phyloP scores from a whole-genome alignment of 2,888 invertebrate genomes.

The Sinotaia quadrata region DNA sequence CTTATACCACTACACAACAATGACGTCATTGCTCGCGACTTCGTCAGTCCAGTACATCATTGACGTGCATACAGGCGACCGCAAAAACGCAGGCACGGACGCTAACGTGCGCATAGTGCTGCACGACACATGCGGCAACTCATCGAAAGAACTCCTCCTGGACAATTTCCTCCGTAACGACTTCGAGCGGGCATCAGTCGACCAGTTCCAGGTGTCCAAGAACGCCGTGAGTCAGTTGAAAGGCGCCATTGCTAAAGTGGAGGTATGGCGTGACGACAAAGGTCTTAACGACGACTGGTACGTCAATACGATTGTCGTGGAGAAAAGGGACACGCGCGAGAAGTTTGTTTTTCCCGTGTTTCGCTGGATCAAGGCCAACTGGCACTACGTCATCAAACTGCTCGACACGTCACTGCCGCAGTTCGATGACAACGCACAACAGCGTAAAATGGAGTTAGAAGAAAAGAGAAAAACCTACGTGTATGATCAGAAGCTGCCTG shows the following conservation, averaged over 20 bases:
- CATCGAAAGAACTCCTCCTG: slow-evolving; percentile 65
- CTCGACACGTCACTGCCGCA: slow-evolving; percentile 72
- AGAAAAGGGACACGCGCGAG: slow-evolving; percentile 55
- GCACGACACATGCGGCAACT: slow-evolving; percentile 68
- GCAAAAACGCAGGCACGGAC: slow-evolving; percentile 72
- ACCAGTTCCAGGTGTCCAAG: slow-evolving; percentile 51
- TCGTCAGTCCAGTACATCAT: slow-evolving; percentile 62
- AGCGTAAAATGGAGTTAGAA: slow-evolving; percentile 69
- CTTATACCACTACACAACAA: no score
- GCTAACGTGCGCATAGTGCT: slow-evolving; percentile 72
- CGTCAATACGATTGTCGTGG: slow-evolving; percentile 65
- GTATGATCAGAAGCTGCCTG: slow-evolving; percentile 46
- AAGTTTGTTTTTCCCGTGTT: slow-evolving; percentile 71
- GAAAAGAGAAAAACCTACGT: slow-evolving; percentile 63
- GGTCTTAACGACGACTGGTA: slow-evolving; percentile 72
- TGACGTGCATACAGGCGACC: slow-evolving; percentile 73
- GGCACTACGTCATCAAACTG: slow-evolving; percentile 68
- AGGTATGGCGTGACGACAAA: slow-evolving; percentile 68
- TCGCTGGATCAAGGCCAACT: slow-evolving; percentile 71
- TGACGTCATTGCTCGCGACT: no score
- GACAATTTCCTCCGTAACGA: slow-evolving; percentile 68
- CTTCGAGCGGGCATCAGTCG: slow-evolving; percentile 60
- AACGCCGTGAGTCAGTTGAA: slow-evolving; percentile 28
- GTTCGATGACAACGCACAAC: slow-evolving; percentile 67
- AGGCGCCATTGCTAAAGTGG: slow-evolving; percentile 51